Base-by-base conservation (phyloP, 53 echinoderm and acorn worm species). In the Patiria pectinifera region DNA sequence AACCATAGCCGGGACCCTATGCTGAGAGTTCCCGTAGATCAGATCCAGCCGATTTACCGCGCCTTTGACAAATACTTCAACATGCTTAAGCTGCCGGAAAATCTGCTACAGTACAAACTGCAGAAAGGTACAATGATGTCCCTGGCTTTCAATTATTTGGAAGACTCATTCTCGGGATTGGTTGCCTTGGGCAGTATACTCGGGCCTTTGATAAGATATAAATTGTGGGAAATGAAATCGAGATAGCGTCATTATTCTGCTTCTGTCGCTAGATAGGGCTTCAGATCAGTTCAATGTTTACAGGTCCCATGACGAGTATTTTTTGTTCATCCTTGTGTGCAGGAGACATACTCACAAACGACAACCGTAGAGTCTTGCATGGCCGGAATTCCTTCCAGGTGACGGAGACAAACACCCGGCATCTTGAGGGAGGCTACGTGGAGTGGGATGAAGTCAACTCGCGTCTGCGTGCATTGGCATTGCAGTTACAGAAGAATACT, bases 1-100 rank as follows among this genome's bases (percentile, higher is more conserved):
- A 92, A 96, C 25, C 91, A 87, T 26, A 85, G 94, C 58, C 76
- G 95, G 48, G 87, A 94, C 15, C 83, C 94, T 14, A 86, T 93
- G 82, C 76, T 96, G 21, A 70, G 95, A 48, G 86, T 93, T 25
- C 94, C 97, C 8, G 89, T 80, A 2, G 63, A 69, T 14, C 49
- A 94, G 21, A 93, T 96, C 6, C 24, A 19, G 45, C 92, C 94
- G 9, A 69, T 92, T 9, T 96, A 96, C 75, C 81, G 91, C 24
- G 94, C 97, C 35, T 22, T 96, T 78, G 92, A 91, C 49, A 48
- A 87, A 21, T 94, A 85, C 35, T 66, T 81, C 45, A 85, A 91
- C 21, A 92, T 76, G 66, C 70, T 95, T 6, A 59, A 85, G 61
- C 76, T 58, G 43, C 90, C 91, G 2, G 80, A 93, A 71, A 93